Evolutionary conservation across 2,797 vertebrate species (phyloP), one percentile per base, ranked within the genome.

Genomic region (Peromyscus melanophrys): DNA sequence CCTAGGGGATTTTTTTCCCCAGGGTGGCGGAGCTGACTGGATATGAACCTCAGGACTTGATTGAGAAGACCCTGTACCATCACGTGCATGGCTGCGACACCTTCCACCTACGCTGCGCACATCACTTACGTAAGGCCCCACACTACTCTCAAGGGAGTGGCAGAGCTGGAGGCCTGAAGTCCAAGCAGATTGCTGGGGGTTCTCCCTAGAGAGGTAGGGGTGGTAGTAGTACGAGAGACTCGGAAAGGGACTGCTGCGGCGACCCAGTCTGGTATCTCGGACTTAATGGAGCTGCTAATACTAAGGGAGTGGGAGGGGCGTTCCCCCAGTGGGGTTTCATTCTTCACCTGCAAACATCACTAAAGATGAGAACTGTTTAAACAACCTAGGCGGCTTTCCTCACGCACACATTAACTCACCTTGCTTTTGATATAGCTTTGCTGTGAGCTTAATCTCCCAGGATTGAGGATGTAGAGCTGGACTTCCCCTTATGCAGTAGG

Each of bases 61-160:
- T 99, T 73, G 99, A 99, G 98, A 99, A 99, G 99, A 99, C 99
- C 1, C 99, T 99, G 84, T 99, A 99, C 97, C 99, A 99, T 96
- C 99, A 99, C 6, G 99, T 99, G 87, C 99, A 99, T 57, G 99
- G 99, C 98, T 99, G 99, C 84, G 99, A 99, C 98, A 99, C 99
- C 93, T 99, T 99, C 98, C 99, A 99, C 97, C 99, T 99, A 91
- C 99, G 99, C 93, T 99, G 99, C 14, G 99, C 99, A 5, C 99
- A 99, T 98, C 99, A 99, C 98, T 98, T 99, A 98, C 98, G 99
- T 99, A 99, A 99, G 99, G 19, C 31, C 6, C 69, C 61, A 2
- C n/a, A 8, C 29, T 31, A 34, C 6, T 10, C 13, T 25, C 29
- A 10, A 0, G 3, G 37, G 12, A 65, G 40, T 14, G 1, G 29